Base-by-base conservation (phyloP, 2,113 vertebrate genomes). In the Astatoreochromis straeleni region DNA sequence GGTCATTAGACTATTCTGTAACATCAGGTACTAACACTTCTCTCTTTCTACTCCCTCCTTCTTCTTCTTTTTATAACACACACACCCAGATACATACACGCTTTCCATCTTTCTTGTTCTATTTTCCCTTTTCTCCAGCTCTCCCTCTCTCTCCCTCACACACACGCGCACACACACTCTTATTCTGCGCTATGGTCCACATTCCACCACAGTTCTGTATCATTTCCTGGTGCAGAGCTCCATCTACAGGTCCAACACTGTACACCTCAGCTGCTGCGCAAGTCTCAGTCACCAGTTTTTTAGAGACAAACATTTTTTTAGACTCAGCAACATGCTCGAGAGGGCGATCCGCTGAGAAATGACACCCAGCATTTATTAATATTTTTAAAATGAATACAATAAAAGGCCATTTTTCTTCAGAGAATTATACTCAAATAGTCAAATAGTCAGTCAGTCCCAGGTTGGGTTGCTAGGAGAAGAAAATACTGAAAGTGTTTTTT, bases 1-100 rank as follows among this genome's bases (percentile, higher is more conserved):
- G 93, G 94, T 95, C 95, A 94, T 94, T 95, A 94, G 93, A 94
- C 90, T 91, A 91, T 93, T 92, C 94, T 94, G 93, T 92, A 93
- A 92, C 93, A 94, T 88, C 94, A 94, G 94, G 92, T 93, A 92
- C 92, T 90, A 88, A 94, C 86, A 88, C 80, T 65, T 65, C 60
- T 65, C 60, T 65, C 58, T 86, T 55, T 81, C 88, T 81, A 78
- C n/a, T 85, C 49, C 53, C 42, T 49, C 47, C 35, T 49, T 51
- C 73, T 78, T 81, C 54, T 68, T 83, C 78, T 85, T 80, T 83
- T 83, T 81, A 54, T 54, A 81, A 84, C 85, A 88, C 51, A 80
- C 84, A 86, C 89, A 79, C 78, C 83, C 89, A 79, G 47, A 79
- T 53, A 35, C 29, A 70, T 75, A 85, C 87, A 83, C 86, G 84